A percentile compares a stretch with the other conserved stretches of the same genome.
Conservation (phyloP, 2,797 vertebrate species). For the Synaphobranchus kaupii region DNA sequence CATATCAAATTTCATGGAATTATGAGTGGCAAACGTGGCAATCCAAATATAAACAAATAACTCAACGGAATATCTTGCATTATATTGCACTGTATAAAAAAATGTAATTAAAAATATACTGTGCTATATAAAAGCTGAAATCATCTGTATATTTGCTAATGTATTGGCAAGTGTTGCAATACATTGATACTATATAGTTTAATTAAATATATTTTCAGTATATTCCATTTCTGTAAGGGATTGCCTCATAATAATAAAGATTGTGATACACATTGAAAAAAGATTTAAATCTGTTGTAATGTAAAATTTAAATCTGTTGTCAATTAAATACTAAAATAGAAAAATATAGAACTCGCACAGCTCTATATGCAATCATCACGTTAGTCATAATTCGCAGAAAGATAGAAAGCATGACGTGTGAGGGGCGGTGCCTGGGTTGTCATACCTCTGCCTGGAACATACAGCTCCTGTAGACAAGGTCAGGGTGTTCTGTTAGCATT, state of each 20-base stretch:
- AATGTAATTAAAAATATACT: background rate
- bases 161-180: background rate
- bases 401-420: background rate
- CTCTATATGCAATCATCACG: background rate
- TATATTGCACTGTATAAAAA: background rate
- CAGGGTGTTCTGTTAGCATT: conserved; percentile 2
- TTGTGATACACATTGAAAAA: background rate
- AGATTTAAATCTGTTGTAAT: background rate
- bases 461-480: background rate
- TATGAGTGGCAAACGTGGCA: background rate
- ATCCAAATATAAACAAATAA: background rate
- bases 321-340: background rate
- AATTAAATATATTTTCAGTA: background rate
- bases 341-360: background rate
- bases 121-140: background rate
- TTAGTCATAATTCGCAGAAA: background rate
- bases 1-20: background rate
- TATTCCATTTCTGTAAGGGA: background rate
- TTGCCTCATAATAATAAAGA: background rate
- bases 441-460: background rate
- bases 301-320: background rate
- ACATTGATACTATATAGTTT: background rate
- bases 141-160: background rate
- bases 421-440: background rate
- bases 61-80: background rate